These are phyloP conservation scores for Istiophorus platypterus DNA, from an alignment of 2,113 vertebrate genomes.

Conservation along the genomic window DNA sequence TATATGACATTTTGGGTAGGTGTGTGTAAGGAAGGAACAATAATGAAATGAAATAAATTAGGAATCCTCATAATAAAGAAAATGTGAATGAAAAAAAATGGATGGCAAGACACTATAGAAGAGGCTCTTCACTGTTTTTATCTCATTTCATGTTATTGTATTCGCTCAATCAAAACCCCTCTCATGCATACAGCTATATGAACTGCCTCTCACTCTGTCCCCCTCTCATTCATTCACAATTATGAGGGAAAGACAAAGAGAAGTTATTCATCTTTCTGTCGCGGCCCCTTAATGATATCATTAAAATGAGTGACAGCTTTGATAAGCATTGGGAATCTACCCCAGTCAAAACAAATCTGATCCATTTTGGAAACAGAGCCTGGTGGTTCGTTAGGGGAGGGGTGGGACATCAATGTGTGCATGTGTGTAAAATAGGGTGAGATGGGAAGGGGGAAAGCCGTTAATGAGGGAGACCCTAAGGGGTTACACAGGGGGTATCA, in stretches of 20 bases:
- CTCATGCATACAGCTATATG: conserved; percentile 81
- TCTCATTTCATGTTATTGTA: conserved; percentile 82
- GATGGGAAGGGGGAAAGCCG: conserved; percentile 43
- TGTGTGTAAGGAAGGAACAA: conserved; percentile 21
- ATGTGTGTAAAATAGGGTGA: conserved; percentile 45
- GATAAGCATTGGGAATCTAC: conserved; percentile 79
- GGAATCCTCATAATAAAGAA: conserved; percentile 73
- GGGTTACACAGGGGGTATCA: conserved; percentile 63
- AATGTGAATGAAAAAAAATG: conserved; percentile 45
- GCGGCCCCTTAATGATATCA: conserved; percentile 84
- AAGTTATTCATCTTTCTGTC: conserved; percentile 85
- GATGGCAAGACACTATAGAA: conserved; percentile 66
- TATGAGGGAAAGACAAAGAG: conserved; percentile 85
- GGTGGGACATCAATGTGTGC: conserved; percentile 49
- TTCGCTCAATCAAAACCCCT: conserved; percentile 81
- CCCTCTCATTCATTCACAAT: conserved; percentile 77
- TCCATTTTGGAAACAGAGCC: conserved; percentile 82
- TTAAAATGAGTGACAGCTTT: conserved; percentile 88
- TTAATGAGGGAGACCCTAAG: conserved; percentile 77
- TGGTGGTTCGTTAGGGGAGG: conserved; percentile 78
- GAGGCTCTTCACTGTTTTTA: conserved; percentile 79
- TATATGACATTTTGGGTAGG: conserved; percentile 66
- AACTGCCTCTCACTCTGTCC: conserved; percentile 71
- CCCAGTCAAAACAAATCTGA: conserved; percentile 85
- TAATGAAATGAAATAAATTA: conserved; percentile 80